Evolutionary conservation across 2,797 vertebrate species (phyloP), one percentile per base, ranked within the genome.

Genomic region (Acanthornis magna): DNA sequence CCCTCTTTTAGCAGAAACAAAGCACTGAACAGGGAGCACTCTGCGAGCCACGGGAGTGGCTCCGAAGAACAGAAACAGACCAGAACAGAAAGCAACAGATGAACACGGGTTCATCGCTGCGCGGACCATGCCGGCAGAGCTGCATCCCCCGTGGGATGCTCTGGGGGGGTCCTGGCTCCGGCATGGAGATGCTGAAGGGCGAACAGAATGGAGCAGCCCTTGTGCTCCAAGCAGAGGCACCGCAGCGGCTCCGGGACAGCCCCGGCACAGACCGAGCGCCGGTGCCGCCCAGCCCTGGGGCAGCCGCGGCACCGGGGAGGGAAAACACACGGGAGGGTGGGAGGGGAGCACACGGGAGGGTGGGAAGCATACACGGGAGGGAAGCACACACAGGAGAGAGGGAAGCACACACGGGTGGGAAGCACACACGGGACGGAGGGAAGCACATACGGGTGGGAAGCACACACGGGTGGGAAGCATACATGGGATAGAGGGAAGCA

Each of bases 1-100:
- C n/a, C 0, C 70, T 40, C 26, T 3, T 5, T 12, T 0, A 79
- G 36, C n/a, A 12, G 27, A 1, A 14, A 43, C 13, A 36, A 58
- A 65, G 66, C 36, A 3, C 57, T 4, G 12, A 30, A 9, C 9
- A 3, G 18, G 32, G 42, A 78, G 25, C 61, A 5, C 65, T 16
- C 4, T 22, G 40, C 43, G 8, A 18, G 36, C 9, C 57, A 7
- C 1, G 15, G 34, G 30, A 38, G 23, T 2, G 32, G 27, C 13
- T 36, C 65, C 3, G 13, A 57, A 11, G 20, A 60, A 15, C 47
- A 13, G 23, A 7, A 48, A 3, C 8, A 10, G 8, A 38, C 10
- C 12, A 5, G 36, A 48, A 3, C 7, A 10, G 8, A 38, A 29
- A 16, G 40, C 16, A 47, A 54, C 3, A 16, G 36, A 43, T 38